Conservation (phyloP, 2,888 invertebrate genomes). For the Lagria hirta region DNA sequence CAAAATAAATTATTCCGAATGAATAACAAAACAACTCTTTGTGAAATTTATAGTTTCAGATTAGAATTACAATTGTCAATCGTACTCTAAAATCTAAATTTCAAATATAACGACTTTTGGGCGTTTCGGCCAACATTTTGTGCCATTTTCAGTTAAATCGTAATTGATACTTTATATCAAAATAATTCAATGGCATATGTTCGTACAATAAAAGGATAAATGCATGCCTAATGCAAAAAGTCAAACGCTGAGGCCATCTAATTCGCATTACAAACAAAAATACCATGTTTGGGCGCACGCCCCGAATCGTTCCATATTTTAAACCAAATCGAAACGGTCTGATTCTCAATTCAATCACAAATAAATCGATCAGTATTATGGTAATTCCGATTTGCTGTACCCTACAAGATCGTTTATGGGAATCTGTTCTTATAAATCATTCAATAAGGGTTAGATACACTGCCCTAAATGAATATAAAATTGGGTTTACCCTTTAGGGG, state of each 20-base stretch:
- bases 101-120: too few species aligned
- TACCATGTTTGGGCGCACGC: constrained; percentile 45
- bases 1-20: too few species aligned
- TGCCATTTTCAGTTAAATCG: constrained; percentile 21
- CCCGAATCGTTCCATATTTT: constrained; percentile 45
- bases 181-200: constrained; percentile 38
- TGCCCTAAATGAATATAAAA: constrained; percentile 53
- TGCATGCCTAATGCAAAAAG: constrained; percentile 47
- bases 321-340: constrained; percentile 46
- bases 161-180: constrained; percentile 44
- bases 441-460: constrained; percentile 35
- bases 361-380: constrained; percentile 51
- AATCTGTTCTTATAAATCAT: constrained; percentile 49
- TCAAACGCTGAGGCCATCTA: constrained; percentile 41
- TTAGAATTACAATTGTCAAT: too few species aligned
- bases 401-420: constrained; percentile 52
- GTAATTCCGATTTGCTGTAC: constrained; percentile 51
- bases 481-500: constrained; percentile 44
- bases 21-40: too few species aligned
- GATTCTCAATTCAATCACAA: constrained; percentile 47
- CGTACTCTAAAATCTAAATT: too few species aligned
- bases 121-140: too few species aligned
- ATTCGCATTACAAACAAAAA: constrained; percentile 45
- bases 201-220: constrained; percentile 39
- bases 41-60: too few species aligned